A percentile compares a stretch with the other conserved stretches of the same genome.
phyloP scores from a whole-genome alignment of 2,113 vertebrate species.

The Periophthalmodon schlosseri region DNA sequence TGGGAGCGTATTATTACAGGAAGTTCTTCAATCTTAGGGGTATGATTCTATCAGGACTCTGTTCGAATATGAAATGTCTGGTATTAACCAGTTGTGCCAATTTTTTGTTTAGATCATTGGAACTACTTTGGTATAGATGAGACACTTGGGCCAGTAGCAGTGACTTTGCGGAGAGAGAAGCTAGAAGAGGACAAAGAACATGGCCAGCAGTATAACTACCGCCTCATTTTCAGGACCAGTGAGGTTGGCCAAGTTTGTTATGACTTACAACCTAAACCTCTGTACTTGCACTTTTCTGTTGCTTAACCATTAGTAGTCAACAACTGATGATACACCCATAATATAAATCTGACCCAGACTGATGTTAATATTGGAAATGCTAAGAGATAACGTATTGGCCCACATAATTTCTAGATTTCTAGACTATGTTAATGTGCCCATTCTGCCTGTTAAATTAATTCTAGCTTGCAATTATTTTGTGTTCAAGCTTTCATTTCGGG shows the following conservation, averaged over 20 bases:
- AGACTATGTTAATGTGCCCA: no score
- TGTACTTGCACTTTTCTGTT: neutral
- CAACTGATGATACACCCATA: neutral
- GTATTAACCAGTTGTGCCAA: neutral
- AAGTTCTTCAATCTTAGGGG: slow-evolving; percentile 94
- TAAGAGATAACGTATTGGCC: no score
- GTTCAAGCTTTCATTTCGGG: no score
- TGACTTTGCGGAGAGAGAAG: slow-evolving; percentile 93
- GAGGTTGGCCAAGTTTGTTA: slow-evolving; percentile 80
- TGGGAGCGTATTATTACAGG: slow-evolving; percentile 92
- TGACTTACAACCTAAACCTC: neutral
- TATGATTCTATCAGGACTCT: slow-evolving; percentile 59
- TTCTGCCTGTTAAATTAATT: no score
- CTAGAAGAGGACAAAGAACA: slow-evolving; percentile 94
- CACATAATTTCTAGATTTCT: no score
- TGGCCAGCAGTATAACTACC: slow-evolving; percentile 90
- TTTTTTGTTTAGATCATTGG: slow-evolving; percentile 84
- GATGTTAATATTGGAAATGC: no score
- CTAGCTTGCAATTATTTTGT: no score
- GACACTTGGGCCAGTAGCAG: slow-evolving; percentile 89
- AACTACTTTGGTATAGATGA: slow-evolving; percentile 97
- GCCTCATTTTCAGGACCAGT: slow-evolving; percentile 94
- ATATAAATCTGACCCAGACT: neutral
- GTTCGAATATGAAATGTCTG: neutral
- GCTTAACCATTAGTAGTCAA: neutral